phyloP scores from a whole-genome alignment of 1,140 invertebrate genomes.

The Micrasema longulum region DNA sequence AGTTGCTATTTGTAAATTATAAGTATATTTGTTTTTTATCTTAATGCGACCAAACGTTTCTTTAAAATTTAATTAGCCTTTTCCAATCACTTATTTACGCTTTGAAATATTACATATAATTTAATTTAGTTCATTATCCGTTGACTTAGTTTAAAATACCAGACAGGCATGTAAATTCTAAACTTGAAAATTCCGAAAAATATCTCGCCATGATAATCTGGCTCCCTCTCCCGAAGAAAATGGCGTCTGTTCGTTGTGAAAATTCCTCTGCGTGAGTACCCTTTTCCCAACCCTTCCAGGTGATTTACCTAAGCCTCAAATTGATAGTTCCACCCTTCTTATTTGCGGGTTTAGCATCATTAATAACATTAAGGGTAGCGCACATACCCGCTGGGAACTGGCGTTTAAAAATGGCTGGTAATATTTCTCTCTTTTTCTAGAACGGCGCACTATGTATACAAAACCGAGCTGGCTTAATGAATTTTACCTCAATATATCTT shows the following conservation, averaged over 20 bases:
- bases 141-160: too few species aligned
- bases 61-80: too few species aligned
- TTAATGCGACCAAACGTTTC: too few species aligned
- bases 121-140: too few species aligned
- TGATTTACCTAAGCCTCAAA: conserved; percentile 56
- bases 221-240: conserved; percentile 34
- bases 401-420: conserved; percentile 52
- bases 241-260: conserved; percentile 29
- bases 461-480: conserved; percentile 51
- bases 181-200: too few species aligned
- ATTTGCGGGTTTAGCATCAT: conserved; percentile 55
- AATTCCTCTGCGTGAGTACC: conserved; percentile 34
- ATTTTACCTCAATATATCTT: conserved; percentile 45
- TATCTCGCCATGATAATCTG: too few species aligned
- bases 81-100: too few species aligned
- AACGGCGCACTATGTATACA: conserved; percentile 43
- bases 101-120: too few species aligned
- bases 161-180: too few species aligned
- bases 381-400: conserved; percentile 49
- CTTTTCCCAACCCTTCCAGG: conserved; percentile 52
- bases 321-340: conserved; percentile 56
- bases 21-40: too few species aligned
- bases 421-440: conserved; percentile 48
- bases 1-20: too few species aligned
- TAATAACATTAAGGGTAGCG: conserved; percentile 54